Percentiles rank a stretch among this genome's conserved stretches.
Conservation (phyloP, 2,888 invertebrate species). For the Polymixis flavicincta region DNA sequence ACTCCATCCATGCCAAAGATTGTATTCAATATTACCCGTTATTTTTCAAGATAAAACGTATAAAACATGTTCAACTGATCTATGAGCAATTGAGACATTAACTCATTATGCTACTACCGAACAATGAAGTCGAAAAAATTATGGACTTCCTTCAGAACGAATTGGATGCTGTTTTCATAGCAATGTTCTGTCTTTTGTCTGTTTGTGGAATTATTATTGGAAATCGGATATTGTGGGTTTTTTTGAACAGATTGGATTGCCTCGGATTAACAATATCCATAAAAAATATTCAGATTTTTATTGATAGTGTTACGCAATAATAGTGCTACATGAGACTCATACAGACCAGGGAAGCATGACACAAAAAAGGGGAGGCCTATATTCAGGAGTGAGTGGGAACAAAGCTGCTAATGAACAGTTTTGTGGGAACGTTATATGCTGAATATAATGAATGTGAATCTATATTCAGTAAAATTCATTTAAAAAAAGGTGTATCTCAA, state of each 20-base stretch:
- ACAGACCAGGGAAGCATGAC: no score
- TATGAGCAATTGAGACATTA: constrained; percentile 28
- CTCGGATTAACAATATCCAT: no score
- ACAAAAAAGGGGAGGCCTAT: no score
- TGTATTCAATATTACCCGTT: constrained; percentile 12
- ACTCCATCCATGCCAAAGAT: constrained; percentile 26
- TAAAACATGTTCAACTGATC: not conserved
- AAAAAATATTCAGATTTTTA: no score
- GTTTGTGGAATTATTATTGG: not conserved
- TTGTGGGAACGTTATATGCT: no score
- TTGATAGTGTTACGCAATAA: no score
- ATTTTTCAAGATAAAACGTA: constrained; percentile 8
- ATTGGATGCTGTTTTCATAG: constrained; percentile 1
- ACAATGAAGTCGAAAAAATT: constrained; percentile 38
- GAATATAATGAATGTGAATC: no score
- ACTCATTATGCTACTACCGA: constrained; percentile 16
- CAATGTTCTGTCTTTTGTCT: constrained; percentile 23
- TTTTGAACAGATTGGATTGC: not conserved
- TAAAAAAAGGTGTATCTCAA: no score
- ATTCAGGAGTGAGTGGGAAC: no score
- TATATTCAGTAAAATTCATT: no score
- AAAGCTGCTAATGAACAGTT: no score
- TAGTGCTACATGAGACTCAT: no score
- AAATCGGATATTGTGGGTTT: not conserved
- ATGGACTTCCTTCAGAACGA: constrained; percentile 11